Evolutionary conservation across 2,113 vertebrate genomes (phyloP).

Genomic region (Sphaerodactylus townsendi): DNA sequence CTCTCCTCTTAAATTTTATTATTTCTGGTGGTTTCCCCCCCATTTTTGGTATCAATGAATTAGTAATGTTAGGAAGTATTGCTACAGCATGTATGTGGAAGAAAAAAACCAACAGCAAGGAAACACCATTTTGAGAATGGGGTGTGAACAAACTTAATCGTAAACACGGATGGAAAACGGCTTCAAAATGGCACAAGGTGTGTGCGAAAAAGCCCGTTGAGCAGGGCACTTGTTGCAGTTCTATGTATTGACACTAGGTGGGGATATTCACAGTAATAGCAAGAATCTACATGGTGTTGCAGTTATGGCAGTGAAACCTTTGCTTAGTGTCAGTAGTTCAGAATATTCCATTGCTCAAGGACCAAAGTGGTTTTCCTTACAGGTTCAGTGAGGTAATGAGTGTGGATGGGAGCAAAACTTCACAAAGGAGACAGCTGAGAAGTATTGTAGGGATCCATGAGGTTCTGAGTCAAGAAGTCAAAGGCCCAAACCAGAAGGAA

Average conservation of each 20-base stretch:
- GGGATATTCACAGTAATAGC: not conserved
- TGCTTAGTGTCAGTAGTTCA: not conserved
- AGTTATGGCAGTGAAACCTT: not conserved
- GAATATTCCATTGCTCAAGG: not conserved
- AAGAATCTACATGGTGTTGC: not conserved
- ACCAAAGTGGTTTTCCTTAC: not conserved
- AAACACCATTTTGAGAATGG: too few species aligned
- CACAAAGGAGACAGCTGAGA: not conserved
- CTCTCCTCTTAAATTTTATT: too few species aligned
- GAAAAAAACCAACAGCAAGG: too few species aligned
- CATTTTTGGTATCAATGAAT: too few species aligned
- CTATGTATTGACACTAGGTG: not conserved
- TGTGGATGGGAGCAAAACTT: not conserved
- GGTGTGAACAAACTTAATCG: too few species aligned
- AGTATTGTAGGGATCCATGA: not conserved
- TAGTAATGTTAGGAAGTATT: too few species aligned
- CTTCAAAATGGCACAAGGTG: too few species aligned
- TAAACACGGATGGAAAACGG: too few species aligned
- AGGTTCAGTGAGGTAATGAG: not conserved
- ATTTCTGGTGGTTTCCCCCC: too few species aligned
- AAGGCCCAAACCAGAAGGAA: not conserved
- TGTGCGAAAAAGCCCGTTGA: too few species aligned
- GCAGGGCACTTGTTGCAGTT: not conserved
- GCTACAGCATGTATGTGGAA: too few species aligned
- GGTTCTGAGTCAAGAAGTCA: not conserved